A percentile compares a stretch with the other conserved stretches of the same genome.
Conservation (phyloP, 1,140 invertebrate genomes). For the Bacillus rossius region DNA sequence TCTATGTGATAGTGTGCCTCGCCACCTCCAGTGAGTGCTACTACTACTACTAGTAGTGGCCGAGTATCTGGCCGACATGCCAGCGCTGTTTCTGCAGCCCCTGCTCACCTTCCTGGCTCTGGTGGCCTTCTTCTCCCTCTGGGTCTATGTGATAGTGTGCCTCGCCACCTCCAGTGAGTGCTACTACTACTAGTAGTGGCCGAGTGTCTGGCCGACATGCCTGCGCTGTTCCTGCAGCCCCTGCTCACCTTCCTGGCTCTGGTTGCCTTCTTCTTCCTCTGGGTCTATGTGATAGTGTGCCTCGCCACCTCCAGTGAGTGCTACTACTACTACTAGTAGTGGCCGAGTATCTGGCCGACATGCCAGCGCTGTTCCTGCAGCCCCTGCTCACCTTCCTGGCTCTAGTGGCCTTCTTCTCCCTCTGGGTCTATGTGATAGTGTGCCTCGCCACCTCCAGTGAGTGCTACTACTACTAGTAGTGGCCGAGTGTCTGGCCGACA, state of each 20-base stretch:
- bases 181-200: too few species aligned
- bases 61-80: too few species aligned
- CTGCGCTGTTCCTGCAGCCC: constrained; percentile 82
- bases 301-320: constrained; percentile 64
- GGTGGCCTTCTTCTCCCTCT: constrained; percentile 74
- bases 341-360: too few species aligned
- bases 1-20: constrained; percentile 65
- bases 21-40: constrained; percentile 66
- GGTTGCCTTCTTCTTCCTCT: constrained; percentile 74
- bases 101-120: constrained; percentile 77
- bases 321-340: too few species aligned
- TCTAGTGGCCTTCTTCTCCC: constrained; percentile 71
- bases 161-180: constrained; percentile 64
- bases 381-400: constrained; percentile 80
- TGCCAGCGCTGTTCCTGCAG: constrained; percentile 83
- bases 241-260: constrained; percentile 77
- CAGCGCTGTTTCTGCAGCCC: constrained; percentile 82
- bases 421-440: constrained; percentile 77
- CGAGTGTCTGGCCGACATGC: too few species aligned
- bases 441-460: constrained; percentile 65
- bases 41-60: too few species aligned
- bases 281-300: constrained; percentile 71
- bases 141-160: constrained; percentile 71
- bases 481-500: too few species aligned
- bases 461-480: too few species aligned